Conservation (phyloP, 2,888 invertebrate genomes). For the Parascotia fuliginaria region DNA sequence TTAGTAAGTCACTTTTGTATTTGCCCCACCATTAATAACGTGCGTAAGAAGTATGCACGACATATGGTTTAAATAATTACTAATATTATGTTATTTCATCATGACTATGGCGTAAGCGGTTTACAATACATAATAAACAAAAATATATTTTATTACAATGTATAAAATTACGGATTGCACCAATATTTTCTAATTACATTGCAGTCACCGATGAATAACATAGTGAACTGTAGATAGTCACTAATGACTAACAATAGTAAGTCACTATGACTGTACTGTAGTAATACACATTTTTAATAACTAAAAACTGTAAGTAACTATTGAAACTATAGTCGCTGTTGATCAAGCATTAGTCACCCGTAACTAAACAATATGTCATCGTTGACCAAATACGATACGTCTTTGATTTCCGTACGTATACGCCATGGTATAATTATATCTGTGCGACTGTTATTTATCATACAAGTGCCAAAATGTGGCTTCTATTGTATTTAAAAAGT, state of each 20-base stretch:
- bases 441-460: constrained; percentile 32
- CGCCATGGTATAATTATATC: constrained; percentile 29
- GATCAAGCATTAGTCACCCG: background rate
- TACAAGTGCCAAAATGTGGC: constrained; percentile 73
- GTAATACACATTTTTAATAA: too few relatives aligned
- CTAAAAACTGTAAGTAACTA: too few relatives aligned
- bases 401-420: background rate
- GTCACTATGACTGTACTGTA: too few relatives aligned
- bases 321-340: too few relatives aligned
- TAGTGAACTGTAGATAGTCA: background rate
- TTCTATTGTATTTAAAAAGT: constrained; percentile 49
- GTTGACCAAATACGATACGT: background rate
- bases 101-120: constrained; percentile 21
- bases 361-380: background rate
- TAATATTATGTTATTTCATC: constrained; percentile 27
- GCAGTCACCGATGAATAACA: background rate
- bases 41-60: constrained; percentile 39
- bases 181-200: background rate
- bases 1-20: constrained; percentile 47
- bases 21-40: constrained; percentile 53
- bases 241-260: background rate
- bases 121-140: background rate
- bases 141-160: background rate
- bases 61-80: constrained; percentile 15
- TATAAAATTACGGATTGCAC: background rate